A percentile compares a stretch with the other conserved stretches of the same genome.
phyloP scores from a whole-genome alignment of 2,797 vertebrate species.

The Vultur gryphus region DNA sequence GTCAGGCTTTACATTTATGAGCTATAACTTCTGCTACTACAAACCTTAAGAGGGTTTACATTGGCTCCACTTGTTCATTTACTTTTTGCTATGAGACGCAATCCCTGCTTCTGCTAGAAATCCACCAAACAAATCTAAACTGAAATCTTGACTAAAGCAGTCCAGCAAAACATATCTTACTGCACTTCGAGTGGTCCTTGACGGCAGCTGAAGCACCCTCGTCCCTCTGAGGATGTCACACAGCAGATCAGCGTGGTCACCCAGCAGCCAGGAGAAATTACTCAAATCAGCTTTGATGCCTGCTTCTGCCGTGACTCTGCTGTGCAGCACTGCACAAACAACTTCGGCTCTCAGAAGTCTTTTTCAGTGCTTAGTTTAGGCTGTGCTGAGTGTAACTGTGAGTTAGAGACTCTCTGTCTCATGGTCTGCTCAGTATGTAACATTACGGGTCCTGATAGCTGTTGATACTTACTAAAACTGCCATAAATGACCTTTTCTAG shows the following conservation, averaged over 20 bases:
- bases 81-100: background rate
- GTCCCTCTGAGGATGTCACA: background rate
- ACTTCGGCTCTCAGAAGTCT: background rate
- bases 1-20: constrained; percentile 49
- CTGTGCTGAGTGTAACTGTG: background rate
- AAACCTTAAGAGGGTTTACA: background rate
- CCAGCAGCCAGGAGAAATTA: background rate
- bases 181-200: background rate
- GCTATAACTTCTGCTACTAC: background rate
- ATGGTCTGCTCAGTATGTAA: background rate
- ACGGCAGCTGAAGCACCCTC: background rate
- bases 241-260: background rate
- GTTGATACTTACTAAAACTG: background rate
- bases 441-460: fast-evolving
- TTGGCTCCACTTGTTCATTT: constrained; percentile 21
- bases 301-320: background rate
- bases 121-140: background rate
- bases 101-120: background rate
- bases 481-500: background rate
- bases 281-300: background rate
- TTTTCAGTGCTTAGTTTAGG: background rate
- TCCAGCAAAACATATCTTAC: background rate
- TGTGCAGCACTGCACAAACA: background rate
- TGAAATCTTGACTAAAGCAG: constrained; percentile 3
- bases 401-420: background rate